phyloP scores from a whole-genome alignment of 2,797 vertebrate genomes.

The Tenualosa thibaudeaui region DNA sequence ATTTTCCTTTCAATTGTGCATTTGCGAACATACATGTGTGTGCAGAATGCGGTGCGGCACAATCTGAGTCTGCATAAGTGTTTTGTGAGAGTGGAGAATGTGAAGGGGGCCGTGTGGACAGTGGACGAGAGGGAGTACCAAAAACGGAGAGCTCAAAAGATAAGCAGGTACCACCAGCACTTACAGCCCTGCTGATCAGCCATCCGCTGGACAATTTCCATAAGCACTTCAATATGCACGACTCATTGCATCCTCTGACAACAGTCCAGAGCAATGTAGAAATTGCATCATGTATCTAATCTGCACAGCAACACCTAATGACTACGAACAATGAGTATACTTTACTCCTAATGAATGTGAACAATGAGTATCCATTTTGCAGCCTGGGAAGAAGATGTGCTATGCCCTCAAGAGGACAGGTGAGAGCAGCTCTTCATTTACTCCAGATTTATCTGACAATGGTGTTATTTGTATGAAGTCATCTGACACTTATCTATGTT shows the following conservation, averaged over 20 bases:
- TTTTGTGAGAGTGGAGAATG: constrained; percentile 82
- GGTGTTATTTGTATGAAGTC: background rate
- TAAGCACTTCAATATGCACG: background rate
- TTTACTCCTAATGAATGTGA: background rate
- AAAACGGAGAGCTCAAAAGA: background rate
- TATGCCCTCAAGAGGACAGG: background rate
- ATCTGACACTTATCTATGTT: background rate
- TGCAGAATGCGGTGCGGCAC: constrained; percentile 69
- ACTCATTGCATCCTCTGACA: background rate
- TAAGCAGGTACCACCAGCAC: background rate
- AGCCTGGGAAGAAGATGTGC: background rate
- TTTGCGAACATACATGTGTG: background rate
- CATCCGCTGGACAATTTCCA: background rate
- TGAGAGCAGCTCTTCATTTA: background rate
- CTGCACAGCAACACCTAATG: background rate
- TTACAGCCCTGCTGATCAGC: background rate
- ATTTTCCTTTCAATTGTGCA: background rate
- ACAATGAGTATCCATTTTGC: background rate
- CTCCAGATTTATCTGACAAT: background rate
- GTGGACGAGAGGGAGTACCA: constrained; percentile 69
- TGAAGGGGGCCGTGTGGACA: constrained; percentile 83
- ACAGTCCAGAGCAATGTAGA: background rate
- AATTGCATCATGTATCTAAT: background rate
- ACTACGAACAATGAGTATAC: background rate
- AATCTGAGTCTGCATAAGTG: constrained; percentile 85